Conservation (phyloP, 2,888 invertebrate genomes). For the Psococerastis gibbosa region DNA sequence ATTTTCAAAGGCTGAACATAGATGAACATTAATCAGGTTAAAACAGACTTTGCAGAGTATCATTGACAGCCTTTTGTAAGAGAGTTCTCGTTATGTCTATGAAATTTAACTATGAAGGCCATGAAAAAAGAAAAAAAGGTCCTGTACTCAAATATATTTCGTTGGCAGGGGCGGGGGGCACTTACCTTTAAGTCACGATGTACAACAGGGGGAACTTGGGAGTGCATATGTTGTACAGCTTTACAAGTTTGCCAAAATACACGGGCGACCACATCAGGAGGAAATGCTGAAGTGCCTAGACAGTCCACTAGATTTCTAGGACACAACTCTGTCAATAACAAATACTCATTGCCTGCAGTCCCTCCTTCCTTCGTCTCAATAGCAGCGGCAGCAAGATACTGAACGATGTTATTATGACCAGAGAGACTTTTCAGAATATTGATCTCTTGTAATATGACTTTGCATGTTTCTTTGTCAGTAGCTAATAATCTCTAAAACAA, state of each 20-base stretch:
- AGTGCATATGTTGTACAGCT: slow-evolving; percentile 88
- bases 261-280: slow-evolving; percentile 49
- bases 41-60: too few relatives aligned
- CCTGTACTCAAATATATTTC: too few relatives aligned
- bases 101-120: too few relatives aligned
- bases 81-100: too few relatives aligned
- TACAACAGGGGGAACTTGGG: slow-evolving; percentile 62
- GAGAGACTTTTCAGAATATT: slow-evolving; percentile 70
- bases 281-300: slow-evolving; percentile 39
- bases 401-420: slow-evolving; percentile 81
- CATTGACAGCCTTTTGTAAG: too few relatives aligned
- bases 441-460: slow-evolving; percentile 63
- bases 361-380: slow-evolving; percentile 59
- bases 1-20: too few relatives aligned
- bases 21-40: too few relatives aligned
- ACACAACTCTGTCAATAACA: slow-evolving; percentile 84
- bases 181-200: slow-evolving; percentile 85
- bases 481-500: slow-evolving; percentile 51
- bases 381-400: slow-evolving; percentile 67
- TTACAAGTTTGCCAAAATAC: slow-evolving; percentile 82
- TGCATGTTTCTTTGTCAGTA: slow-evolving; percentile 62
- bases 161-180: too few relatives aligned
- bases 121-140: too few relatives aligned
- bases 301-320: slow-evolving; percentile 49
- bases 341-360: slow-evolving; percentile 74